These are phyloP conservation scores for Drosophila colorata DNA, from an alignment of 2,888 invertebrate genomes.

Conservation along the genomic window DNA sequence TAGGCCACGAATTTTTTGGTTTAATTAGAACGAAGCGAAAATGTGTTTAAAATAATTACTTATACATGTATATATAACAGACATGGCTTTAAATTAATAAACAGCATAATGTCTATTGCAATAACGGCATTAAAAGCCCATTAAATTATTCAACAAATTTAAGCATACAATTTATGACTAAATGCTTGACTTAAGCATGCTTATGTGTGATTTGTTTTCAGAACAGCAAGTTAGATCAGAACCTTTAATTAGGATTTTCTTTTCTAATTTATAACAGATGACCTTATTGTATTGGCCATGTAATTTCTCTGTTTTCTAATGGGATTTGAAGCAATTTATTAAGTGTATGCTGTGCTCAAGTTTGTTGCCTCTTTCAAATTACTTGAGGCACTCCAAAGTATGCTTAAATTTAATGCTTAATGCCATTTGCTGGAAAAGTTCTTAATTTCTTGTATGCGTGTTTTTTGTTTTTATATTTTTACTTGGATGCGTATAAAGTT, in stretches of 20 bases:
- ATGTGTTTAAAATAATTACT: conserved; percentile 7
- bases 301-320: background rate
- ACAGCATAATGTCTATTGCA: background rate
- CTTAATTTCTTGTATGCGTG: conserved; percentile 57
- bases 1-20: conserved; percentile 17
- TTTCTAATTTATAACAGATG: background rate
- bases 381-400: conserved; percentile 24
- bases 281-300: background rate
- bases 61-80: background rate
- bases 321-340: conserved; percentile 9
- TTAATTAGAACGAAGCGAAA: conserved; percentile 41
- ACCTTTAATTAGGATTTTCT: background rate
- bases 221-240: background rate
- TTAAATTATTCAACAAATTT: conserved; percentile 9
- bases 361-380: conserved; percentile 36
- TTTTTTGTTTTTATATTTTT: conserved; percentile 26
- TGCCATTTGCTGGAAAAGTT: conserved; percentile 63
- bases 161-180: background rate
- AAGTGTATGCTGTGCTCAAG: conserved; percentile 20
- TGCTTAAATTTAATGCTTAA: conserved; percentile 60
- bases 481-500: conserved; percentile 59
- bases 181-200: background rate
- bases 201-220: too few relatives aligned
- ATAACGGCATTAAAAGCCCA: background rate
- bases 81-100: conserved; percentile 8